Base-by-base conservation (phyloP, 2,797 vertebrate genomes). In the Remorina albescens region DNA sequence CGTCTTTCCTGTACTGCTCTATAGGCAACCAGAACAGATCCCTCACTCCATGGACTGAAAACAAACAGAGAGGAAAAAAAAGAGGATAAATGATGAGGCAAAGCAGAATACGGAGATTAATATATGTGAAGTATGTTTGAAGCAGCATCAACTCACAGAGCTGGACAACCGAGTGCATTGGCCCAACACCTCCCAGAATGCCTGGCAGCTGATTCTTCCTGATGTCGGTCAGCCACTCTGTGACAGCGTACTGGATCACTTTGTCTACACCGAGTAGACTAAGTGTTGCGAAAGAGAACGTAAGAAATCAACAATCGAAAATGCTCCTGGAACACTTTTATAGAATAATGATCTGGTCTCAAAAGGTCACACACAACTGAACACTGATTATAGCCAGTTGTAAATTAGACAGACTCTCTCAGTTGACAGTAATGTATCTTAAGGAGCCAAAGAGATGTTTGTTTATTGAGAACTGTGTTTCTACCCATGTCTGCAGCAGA, bases 21-120 rank as follows among this genome's bases (percentile, higher is more conserved):
- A 98, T 98, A 36, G 96, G 97, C 81, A 98, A 86, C 97, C 97
- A 98, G 82, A 98, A 96, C 69, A 98, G 94, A 91, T 98, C 97
- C 44, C 96, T 95, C 57, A 98, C 95, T 21, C 97, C 97, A 15
- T 98, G 96, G 89, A 98, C 97, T 98, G 53, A 11, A 76, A 9
- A 67, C 11, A 65, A 16, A 56, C 8, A 72, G 1, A 15, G 37
- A 73, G 37, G 8, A 8, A 13, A 34, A 41, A n/a, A 76, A 21
- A 54, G 4, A 19, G 4, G 8, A 58, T 36, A 2, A 82, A 46
- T 13, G 12, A 66, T 36, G 2, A 39, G 8, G 61, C 7, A 9
- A 46, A 41, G 34, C n/a, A 71, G 8, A 25, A 15, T 46, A 25
- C 34, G 61, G 6, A 59, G 37, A 6, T 25, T 41, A 2, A 2